Base-by-base conservation (phyloP, 2,113 vertebrate species). In the Colistium nudipinnis region DNA sequence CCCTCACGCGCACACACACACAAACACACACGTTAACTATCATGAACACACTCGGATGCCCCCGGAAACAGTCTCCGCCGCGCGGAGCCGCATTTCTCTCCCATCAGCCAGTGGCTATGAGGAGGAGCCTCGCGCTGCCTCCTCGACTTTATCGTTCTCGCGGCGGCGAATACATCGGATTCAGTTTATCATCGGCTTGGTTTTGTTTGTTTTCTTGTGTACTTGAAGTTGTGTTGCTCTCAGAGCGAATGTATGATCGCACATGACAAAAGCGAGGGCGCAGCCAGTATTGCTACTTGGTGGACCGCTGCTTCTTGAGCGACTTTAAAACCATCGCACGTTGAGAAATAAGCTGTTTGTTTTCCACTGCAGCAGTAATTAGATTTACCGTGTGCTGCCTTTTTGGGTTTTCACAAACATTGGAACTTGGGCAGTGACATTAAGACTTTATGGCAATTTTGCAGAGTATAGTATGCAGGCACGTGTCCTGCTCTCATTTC, bases 1-100 rank as follows among this genome's bases (percentile, higher is more conserved):
- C 51, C 70, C 69, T n/a, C n/a, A n/a, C n/a, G n/a, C n/a, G n/a
- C n/a, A n/a, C n/a, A n/a, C n/a, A n/a, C n/a, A n/a, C n/a, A n/a
- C n/a, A n/a, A n/a, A n/a, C 76, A 66, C 84, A 83, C 83, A 88
- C 80, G 84, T 80, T 74, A 83, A 66, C 70, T 53, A 13, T 28
- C 44, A 43, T 57, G 56, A 72, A 72, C 76, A 84, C 76, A 66
- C 68, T 72, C 44, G 14, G 43, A 82, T 60, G 82, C 79, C 77
- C 75, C 57, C 30, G 10, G n/a, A 74, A 35, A 80, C 70, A 61
- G 72, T 73, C 25, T 56, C 44, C 27, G 22, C 33, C 24, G 31
- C 61, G 68, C 60, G 59, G 38, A 65, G 69, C 75, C 36, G 78
- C 74, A 70, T 74, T n/a, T n/a, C 75, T 82, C 82, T 70, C 69